Conservation (phyloP, 2,113 vertebrate genomes). For the Ptychochromis oligacanthus region DNA sequence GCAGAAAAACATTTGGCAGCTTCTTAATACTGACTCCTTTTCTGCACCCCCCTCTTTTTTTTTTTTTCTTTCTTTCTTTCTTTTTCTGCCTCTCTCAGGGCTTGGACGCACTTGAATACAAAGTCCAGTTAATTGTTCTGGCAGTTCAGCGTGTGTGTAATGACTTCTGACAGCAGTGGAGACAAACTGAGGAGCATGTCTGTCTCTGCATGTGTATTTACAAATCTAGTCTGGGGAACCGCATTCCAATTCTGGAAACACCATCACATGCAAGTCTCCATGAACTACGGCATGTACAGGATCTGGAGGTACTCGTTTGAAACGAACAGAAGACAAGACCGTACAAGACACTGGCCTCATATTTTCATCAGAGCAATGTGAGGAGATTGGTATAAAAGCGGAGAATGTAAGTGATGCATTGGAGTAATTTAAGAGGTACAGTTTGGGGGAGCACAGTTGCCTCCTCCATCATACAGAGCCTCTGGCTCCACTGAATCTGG, state of each 20-base stretch:
- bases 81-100: constrained; percentile 3
- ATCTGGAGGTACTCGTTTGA: constrained; percentile 18
- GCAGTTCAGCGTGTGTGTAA: constrained; percentile 70
- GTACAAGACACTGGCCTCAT: not conserved
- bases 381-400: constrained; percentile 14
- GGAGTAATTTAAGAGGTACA: constrained; percentile 49
- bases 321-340: constrained; percentile 16
- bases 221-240: constrained; percentile 65
- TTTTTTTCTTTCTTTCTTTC: not conserved
- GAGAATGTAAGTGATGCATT: constrained; percentile 36
- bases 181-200: constrained; percentile 72
- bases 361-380: not conserved
- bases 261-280: constrained; percentile 59
- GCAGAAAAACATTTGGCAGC: constrained; percentile 58
- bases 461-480: constrained; percentile 55
- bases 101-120: constrained; percentile 66
- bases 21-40: constrained; percentile 41
- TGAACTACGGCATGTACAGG: constrained; percentile 49
- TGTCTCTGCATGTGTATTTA: constrained; percentile 65
- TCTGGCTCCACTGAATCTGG: constrained; percentile 61
- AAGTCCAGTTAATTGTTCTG: constrained; percentile 68
- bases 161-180: constrained; percentile 78
- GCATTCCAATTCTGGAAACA: constrained; percentile 72
- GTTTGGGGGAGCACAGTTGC: constrained; percentile 55
- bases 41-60: not conserved